Conservation (phyloP, 1,140 invertebrate genomes). For the Hyles euphorbiae region DNA sequence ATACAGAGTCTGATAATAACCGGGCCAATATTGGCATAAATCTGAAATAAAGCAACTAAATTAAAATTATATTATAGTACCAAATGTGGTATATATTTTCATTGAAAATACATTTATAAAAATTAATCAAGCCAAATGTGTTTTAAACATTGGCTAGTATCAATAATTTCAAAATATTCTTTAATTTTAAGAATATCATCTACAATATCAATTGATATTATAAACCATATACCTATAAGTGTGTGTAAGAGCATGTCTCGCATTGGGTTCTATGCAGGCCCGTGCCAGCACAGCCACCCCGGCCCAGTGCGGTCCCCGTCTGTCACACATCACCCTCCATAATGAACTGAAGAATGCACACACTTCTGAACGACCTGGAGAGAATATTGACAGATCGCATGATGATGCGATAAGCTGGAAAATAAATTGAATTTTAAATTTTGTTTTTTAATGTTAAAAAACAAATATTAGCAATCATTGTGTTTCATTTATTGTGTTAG, state of each 20-base stretch:
- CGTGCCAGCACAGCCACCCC: constrained; percentile 78
- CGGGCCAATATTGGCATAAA: constrained; percentile 80
- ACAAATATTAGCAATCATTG: no score
- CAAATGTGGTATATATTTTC: no score
- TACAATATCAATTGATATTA: no score
- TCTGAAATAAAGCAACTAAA: constrained; percentile 44
- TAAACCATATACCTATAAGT: constrained; percentile 75
- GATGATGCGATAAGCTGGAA: constrained; percentile 66
- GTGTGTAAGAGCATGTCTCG: constrained; percentile 78
- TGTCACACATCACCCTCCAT: constrained; percentile 67
- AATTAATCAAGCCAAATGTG: constrained; percentile 1
- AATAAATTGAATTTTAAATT: not conserved
- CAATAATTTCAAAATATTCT: no score
- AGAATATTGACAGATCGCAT: constrained; percentile 64
- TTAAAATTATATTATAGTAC: not conserved
- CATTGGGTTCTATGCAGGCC: constrained; percentile 77
- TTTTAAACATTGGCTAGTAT: no score
- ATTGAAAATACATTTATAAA: no score
- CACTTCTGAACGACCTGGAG: constrained; percentile 62
- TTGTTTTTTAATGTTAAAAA: no score
- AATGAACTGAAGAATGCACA: constrained; percentile 68
- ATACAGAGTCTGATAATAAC: constrained; percentile 74
- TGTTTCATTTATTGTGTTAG: no score
- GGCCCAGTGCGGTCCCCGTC: constrained; percentile 74
- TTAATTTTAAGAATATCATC: no score